Base-by-base conservation (phyloP, 2,797 vertebrate genomes). In the Molossus molossus region DNA sequence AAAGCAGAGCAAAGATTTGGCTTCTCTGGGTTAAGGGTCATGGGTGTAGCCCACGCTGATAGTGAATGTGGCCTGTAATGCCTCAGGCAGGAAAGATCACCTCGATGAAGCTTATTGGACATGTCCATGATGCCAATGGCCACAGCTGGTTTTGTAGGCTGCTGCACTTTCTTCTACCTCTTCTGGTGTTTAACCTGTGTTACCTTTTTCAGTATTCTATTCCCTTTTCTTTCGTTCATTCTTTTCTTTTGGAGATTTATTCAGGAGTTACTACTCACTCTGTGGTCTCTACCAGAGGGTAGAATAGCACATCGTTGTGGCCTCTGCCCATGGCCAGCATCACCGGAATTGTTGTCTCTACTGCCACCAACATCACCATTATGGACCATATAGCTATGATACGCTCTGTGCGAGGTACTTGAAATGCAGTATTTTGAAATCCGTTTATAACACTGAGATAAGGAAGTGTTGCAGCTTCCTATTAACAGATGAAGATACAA, bases 401-500 rank as follows among this genome's bases (percentile, higher is more conserved):
- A n/a, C 6, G 14, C 9, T 48, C 40, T 14, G 23, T 8, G 17
- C 27, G 10, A 58, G 40, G 11, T 20, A 33, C 37, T 75, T 33
- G 37, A 70, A 40, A 57, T 17, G n/a, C 8, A 45, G 5, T 58
- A 5, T 40, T 85, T 50, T 62, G 29, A 87, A 85, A 20, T 9
- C 25, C 4, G 0, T 11, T 4, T 4, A 3, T 3, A 48, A 13
- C 27, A 14, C 25, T 3, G 53, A 40, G 40, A 45, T 20, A 33
- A 33, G 69, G 45, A 81, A 76, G 18, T 40, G 21, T 55, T 29
- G 3, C 0, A 45, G 20, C 11, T 81, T 87, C 29, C 12, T 65
- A 4, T 15, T n/a, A 94, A 95, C 55, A 84, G 69, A 77, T 86
- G 87, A 53, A 90, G 70, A 70, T 13, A 48, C 37, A 58, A 13